A percentile compares a stretch with the other conserved stretches of the same genome.
phyloP scores from a whole-genome alignment of 1,140 invertebrate species.

The Parasteatoda tepidariorum region DNA sequence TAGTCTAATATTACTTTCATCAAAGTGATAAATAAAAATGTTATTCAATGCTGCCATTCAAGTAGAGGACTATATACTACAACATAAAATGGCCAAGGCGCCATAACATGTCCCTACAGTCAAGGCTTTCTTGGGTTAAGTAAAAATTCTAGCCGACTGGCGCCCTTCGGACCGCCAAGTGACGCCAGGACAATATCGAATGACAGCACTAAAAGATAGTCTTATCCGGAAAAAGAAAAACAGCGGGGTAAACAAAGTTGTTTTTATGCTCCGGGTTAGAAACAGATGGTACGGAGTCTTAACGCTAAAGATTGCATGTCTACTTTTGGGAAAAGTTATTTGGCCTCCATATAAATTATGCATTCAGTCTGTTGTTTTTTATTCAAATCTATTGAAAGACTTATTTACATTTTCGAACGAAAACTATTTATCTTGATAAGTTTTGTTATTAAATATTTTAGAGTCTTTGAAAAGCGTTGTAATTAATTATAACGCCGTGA shows the following conservation, averaged over 20 bases:
- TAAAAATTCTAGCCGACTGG: not conserved
- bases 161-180: too few relatives aligned
- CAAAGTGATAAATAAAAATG: not conserved
- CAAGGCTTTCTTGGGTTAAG: not conserved
- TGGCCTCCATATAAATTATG: not conserved
- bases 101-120: not conserved
- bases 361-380: not conserved
- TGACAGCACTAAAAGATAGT: not conserved
- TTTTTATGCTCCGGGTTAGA: not conserved
- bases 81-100: not conserved
- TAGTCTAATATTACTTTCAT: not conserved
- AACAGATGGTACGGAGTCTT: not conserved
- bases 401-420: not conserved
- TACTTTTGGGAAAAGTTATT: not conserved
- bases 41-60: not conserved
- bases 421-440: not conserved
- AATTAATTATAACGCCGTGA: too few relatives aligned
- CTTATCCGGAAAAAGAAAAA: not conserved
- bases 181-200: not conserved
- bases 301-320: not conserved
- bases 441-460: too few relatives aligned
- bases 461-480: too few relatives aligned
- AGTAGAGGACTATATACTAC: not conserved
- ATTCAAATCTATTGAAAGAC: not conserved
- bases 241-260: not conserved